Base-by-base conservation (phyloP, 2,113 vertebrate genomes). In the Hydropotes inermis region DNA sequence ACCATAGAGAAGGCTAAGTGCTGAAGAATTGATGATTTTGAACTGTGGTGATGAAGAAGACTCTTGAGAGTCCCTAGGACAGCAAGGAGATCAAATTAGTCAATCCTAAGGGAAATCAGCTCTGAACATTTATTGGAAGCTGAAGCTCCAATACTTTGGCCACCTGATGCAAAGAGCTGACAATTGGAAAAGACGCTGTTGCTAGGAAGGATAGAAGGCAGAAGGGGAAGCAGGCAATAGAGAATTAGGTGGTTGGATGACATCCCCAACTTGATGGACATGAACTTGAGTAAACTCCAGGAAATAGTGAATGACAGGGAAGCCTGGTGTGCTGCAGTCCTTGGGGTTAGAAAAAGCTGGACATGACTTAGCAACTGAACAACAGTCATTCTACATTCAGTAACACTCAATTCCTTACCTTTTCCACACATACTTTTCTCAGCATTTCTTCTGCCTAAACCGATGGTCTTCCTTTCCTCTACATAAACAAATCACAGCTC, bases 81-180 rank as follows among this genome's bases (percentile, higher is more conserved):
- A 43, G 36, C 12, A 76, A 43, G 70, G n/a, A 74, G 23, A 43
- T 76, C 70, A 43, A 76, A 27, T 39, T 14, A 43, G 12, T 39
- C 36, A 43, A 27, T 43, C 21, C 36, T 25, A 14, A 43, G 6
- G 6, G 23, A 76, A 76, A 76, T 76, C 36, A 25, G 27, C 23
- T 74, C 70, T 76, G 70, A 76, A 76, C 43, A 27, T 14, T 74
- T 36, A 25, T 25, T 43, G 23, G 36, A 76, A 43, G 70, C 21
- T 76, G 36, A 76, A 27, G 39, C 36, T 76, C 70, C 70, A 43
- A 27, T 76, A 76, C 36, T 76, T 13, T 76, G 36, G 70, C 36
- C 36, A 43, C 21, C 36, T 39, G 21, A 74, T 0, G 2, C 0
- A 1, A 74, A 43, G 11, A 74, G 70, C 3, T 5, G 7, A 30